Conservation (phyloP, 1,140 invertebrate genomes). For the Eufriesea mexicana region DNA sequence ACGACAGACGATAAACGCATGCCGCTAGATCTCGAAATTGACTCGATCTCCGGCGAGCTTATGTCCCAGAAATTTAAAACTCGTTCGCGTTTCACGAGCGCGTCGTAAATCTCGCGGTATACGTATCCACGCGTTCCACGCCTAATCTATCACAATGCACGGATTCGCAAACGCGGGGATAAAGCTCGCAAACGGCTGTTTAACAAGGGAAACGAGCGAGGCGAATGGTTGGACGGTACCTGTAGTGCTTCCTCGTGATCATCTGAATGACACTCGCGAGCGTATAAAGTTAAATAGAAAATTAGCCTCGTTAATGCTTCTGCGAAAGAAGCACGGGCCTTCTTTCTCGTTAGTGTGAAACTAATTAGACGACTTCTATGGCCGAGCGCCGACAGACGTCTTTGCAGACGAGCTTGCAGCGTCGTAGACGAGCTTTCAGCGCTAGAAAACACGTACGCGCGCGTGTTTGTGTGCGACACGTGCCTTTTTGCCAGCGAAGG, state of each 20-base stretch:
- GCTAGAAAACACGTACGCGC: not conserved
- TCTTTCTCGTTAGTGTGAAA: slow-evolving; percentile 59
- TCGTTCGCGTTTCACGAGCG: not conserved
- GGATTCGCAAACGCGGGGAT: not conserved
- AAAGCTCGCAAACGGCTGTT: not conserved
- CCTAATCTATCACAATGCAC: not conserved
- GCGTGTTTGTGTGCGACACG: not conserved
- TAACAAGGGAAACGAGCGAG: not conserved
- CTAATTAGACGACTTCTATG: slow-evolving; percentile 61
- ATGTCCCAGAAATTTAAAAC: not conserved
- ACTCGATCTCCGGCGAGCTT: too few species aligned
- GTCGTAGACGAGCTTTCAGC: not conserved
- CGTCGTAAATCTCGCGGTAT: not conserved
- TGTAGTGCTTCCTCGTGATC: slow-evolving; percentile 45
- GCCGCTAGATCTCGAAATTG: not conserved
- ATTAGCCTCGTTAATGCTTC: slow-evolving; percentile 62
- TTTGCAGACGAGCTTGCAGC: not conserved
- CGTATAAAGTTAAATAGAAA: slow-evolving; percentile 60
- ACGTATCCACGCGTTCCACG: not conserved
- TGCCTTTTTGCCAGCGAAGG: not conserved
- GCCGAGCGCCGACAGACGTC: slow-evolving; percentile 14
- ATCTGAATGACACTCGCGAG: slow-evolving; percentile 57
- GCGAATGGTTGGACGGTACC: slow-evolving; percentile 34
- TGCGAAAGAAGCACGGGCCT: slow-evolving; percentile 42
- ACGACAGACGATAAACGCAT: not conserved